Evolutionary conservation across 1,140 invertebrate genomes (phyloP), one percentile per base, ranked within the genome.

Genomic region (Neocloeon triangulifer): DNA sequence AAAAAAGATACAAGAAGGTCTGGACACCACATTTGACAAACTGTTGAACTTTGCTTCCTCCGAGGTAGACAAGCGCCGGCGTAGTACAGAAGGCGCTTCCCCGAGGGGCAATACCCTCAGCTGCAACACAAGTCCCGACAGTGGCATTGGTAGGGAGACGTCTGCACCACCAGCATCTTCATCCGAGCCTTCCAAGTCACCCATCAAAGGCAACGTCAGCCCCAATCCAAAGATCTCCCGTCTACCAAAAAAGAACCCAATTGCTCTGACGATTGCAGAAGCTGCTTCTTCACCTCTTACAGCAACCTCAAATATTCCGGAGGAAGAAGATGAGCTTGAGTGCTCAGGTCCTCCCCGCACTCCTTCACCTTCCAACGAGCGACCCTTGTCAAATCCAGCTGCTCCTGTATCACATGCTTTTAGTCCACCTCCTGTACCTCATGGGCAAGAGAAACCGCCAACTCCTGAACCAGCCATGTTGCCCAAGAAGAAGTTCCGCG

Each of bases 1-100:
- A 29, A 36, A 44, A 28, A 43, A 50, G 19, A 29, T 34, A 7
- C 48, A 50, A 26, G 47, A 80, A 46, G 82, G 78, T 77, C 76
- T 82, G 52, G 73, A 79, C 44, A 69, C 77, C 39, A 82, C 84
- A 19, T 86, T 86, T 56, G 80, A 88, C 54, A 66, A 77, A 32
- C 56, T 85, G 37, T 73, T 85, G 34, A 79, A 76, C 16, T 77
- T 84, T 49, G 80, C 79, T 5, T 78, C 77, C 3, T 80, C 75
- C 2, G 78, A 81, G 43, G 56, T 84, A 41, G 77, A 82, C 45
- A 75, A 79, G 47, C 62, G 76, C 37, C 60, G 75, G 19, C 60
- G 73, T 36, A 79, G 74, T 14, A 75, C 72, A 0, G 73, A 79
- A 46, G 69, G 69, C 39, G 40, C 35, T 29, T 39, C 36, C 34